Conservation (phyloP, 2,113 vertebrate species). For the Chloropsis cyanopogon region DNA sequence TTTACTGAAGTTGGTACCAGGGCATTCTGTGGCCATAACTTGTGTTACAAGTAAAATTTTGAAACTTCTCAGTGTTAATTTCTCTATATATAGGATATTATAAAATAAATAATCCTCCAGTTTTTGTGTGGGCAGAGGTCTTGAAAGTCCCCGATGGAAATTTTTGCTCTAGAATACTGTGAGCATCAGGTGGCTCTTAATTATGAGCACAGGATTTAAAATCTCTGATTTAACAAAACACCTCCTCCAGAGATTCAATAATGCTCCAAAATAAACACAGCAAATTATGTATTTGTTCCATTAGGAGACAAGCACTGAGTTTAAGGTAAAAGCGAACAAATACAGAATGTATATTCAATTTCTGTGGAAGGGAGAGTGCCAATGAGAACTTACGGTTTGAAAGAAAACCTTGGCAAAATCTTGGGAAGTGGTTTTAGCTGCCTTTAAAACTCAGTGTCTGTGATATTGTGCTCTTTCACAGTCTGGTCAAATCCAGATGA, state of each 20-base stretch:
- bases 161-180: not conserved
- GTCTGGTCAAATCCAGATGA: not conserved
- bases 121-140: not conserved
- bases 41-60: not conserved
- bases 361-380: not conserved
- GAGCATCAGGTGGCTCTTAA: not conserved
- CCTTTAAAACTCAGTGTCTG: not conserved
- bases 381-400: accelerated
- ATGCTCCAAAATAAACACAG: not conserved
- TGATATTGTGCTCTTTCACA: not conserved
- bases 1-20: not conserved
- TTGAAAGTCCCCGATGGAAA: not conserved
- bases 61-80: not conserved
- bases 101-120: not conserved
- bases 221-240: not conserved
- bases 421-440: not conserved
- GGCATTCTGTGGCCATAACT: not conserved
- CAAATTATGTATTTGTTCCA: not conserved
- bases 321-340: not conserved
- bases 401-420: not conserved
- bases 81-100: not conserved
- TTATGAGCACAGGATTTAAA: not conserved
- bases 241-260: not conserved
- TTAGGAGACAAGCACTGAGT: not conserved
- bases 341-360: not conserved